Evolutionary conservation across 1,140 invertebrate species (phyloP).

Genomic region (Dreissena polymorpha): DNA sequence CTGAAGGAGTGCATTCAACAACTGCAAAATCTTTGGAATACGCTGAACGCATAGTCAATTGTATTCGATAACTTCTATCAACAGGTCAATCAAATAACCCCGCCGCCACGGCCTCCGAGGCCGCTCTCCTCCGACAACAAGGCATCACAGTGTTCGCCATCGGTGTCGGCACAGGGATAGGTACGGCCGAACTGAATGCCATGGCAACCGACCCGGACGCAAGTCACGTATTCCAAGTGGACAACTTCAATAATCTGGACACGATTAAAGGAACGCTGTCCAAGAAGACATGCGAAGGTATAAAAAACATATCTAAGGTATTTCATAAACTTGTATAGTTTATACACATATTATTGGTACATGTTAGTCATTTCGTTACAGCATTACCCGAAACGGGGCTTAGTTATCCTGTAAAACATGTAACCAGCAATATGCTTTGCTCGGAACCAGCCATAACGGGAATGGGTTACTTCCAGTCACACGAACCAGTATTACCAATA

Average conservation of each 20-base stretch:
- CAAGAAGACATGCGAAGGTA: constrained; percentile 61
- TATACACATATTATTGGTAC: not conserved
- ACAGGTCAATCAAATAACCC: constrained; percentile 51
- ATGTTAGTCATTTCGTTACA: not conserved
- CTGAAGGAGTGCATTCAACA: no score
- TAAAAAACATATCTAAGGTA: not conserved
- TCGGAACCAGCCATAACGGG: not conserved
- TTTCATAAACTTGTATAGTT: not conserved
- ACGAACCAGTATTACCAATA: no score
- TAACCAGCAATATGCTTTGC: not conserved
- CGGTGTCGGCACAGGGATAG: constrained; percentile 63
- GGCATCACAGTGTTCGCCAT: constrained; percentile 70
- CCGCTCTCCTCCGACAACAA: constrained; percentile 18
- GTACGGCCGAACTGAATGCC: constrained; percentile 58
- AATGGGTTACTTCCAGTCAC: no score
- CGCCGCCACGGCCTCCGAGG: constrained; percentile 46
- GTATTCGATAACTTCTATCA: not conserved
- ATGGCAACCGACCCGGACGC: constrained; percentile 67
- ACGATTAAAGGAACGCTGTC: constrained; percentile 60
- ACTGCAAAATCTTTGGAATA: no score
- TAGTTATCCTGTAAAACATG: not conserved
- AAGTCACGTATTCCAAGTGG: constrained; percentile 65
- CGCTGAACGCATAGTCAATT: no score
- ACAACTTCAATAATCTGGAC: constrained; percentile 61
- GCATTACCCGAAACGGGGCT: not conserved